Evolutionary conservation across 2,888 invertebrate species (phyloP), one percentile per base, ranked within the genome.

Genomic region (Automeris io): DNA sequence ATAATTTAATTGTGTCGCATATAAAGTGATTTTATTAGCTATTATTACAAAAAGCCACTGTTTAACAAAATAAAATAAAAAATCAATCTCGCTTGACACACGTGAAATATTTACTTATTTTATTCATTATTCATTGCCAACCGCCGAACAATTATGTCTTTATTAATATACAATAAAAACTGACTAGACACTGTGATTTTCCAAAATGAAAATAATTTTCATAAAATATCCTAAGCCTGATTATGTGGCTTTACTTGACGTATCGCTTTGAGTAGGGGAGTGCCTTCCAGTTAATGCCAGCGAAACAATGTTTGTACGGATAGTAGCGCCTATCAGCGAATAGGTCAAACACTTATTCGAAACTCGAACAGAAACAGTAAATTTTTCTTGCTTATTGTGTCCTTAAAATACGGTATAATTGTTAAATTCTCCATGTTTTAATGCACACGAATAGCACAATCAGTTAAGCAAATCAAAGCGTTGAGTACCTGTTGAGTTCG

Each of bases 21-120:
- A 57, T 57, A 71, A 72, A 69, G 76, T 82, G 78, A 74, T 61
- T 73, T 68, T 70, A 62, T 62, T 66, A 80, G 81, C 81, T 70
- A 80, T 76, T 74, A 43, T 70, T 73, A 76, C 68, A 82, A 80
- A 70, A 83, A 86, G 82, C 83, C 78, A 79, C 81, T 77, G 70
- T 70, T 70, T 56, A 72, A 73, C 58, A 75, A 81, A 82, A 78
- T 73, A 78, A 81, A 80, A 76, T 66, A 73, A 82, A 69, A 29
- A 81, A 76, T 78, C 77, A 80, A 83, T 81, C 70, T 65, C 53
- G 64, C 70, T 64, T 51, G 64, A 71, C 73, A 72, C 70, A 81
- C 61, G 67, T 72, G 62, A 67, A 62, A 74, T 79, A 82, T 77
- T 80, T 83, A 82, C 80, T 73, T 79, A 62, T 56, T 54, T 45